These are phyloP conservation scores for Lutjanus erythropterus DNA, from an alignment of 2,113 vertebrate genomes.

Conservation along the genomic window DNA sequence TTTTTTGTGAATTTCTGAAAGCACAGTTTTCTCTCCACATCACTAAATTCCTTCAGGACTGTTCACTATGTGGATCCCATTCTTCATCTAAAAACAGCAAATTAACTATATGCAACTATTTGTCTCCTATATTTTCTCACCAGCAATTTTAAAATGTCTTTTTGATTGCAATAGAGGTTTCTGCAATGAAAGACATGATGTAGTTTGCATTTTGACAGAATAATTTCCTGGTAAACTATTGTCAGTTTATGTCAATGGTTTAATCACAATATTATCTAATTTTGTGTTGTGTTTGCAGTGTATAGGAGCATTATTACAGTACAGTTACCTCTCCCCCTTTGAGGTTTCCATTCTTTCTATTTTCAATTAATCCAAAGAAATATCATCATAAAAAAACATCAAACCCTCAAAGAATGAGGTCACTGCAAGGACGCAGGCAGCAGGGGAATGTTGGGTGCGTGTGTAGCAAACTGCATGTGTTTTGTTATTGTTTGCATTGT, in stretches of 20 bases:
- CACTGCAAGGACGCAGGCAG: not conserved
- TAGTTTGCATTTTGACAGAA: not conserved
- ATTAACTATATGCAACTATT: not conserved
- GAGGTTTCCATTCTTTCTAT: not conserved
- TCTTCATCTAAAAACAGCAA: not conserved
- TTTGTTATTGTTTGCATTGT: not conserved
- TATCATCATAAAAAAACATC: not conserved
- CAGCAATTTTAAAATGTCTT: too few relatives aligned
- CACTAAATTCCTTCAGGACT: not conserved
- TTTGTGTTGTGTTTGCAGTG: not conserved
- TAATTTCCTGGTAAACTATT: not conserved
- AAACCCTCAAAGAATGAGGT: slow-evolving; percentile 23
- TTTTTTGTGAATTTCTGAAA: not conserved
- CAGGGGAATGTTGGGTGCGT: not conserved
- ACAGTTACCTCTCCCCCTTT: not conserved
- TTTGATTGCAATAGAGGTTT: not conserved
- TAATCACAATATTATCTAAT: not conserved
- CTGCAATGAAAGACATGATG: not conserved
- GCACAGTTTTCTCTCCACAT: too few relatives aligned
- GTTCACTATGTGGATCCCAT: not conserved
- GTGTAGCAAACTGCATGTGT: not conserved
- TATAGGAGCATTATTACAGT: too few relatives aligned
- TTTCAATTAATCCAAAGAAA: not conserved
- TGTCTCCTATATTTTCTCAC: too few relatives aligned
- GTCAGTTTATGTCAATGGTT: not conserved